Evolutionary conservation across 2,797 vertebrate species (phyloP), one percentile per base, ranked within the genome.

Genomic region (Leptoclinus maculatus): DNA sequence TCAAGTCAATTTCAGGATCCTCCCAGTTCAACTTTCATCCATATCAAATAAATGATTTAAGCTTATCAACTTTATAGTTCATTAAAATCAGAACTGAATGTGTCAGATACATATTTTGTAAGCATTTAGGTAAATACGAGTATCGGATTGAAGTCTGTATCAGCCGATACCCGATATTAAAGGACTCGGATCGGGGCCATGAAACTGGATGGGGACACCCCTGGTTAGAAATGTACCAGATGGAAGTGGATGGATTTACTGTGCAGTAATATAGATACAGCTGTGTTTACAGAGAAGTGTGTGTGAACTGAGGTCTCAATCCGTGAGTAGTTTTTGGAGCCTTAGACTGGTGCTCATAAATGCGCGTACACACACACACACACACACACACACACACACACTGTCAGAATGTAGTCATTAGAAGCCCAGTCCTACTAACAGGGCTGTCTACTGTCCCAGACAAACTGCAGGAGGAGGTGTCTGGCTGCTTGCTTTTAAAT

Each of bases 401-500:
- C 43, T 78, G 78, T 83, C 86, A 91, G 82, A 85, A 80, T 86
- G 88, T 87, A 91, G 91, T 93, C 89, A 93, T 94, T 94, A 94
- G 85, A 90, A 88, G 88, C 86, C 76, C 54, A 68, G 89, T 88
- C 88, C 84, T 82, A 81, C 89, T 89, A 89, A 88, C 91, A 91
- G 81, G 88, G 83, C 88, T 93, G 93, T 93, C 93, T 93, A 83
- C 85, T 87, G 86, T 91, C 89, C 90, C 92, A 93, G 89, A 93
- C 90, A 89, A 90, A 88, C 89, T 92, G 88, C 89, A 92, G 91
- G 91, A 91, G 88, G 93, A 85, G 88, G 89, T 90, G 92, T 91
- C 91, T 93, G 91, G 86, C 79, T 88, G 90, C 85, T 87, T 85
- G 80, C 83, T 87, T 92, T 91, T 89, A 93, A 96, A 95, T 82